These are phyloP conservation scores for Temnothorax nylanderi DNA, from an alignment of 1,140 invertebrate genomes.

Conservation along the genomic window DNA sequence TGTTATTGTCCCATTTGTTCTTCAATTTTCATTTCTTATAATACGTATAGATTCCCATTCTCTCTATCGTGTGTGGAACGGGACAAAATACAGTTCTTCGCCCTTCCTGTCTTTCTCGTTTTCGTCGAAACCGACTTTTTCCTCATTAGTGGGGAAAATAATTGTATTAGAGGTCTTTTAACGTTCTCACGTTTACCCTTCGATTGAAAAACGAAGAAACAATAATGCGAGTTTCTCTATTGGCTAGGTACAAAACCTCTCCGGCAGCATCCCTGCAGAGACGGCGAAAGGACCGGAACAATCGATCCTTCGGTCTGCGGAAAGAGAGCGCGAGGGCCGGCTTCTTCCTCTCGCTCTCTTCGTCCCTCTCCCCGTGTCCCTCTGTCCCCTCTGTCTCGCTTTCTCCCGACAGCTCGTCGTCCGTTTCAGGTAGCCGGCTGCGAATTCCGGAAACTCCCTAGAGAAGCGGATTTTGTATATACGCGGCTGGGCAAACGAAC, in stretches of 20 bases:
- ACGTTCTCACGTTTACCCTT: background rate
- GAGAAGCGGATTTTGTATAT: background rate
- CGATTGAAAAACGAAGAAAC: background rate
- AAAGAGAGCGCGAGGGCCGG: constrained; percentile 61
- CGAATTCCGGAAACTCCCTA: constrained; percentile 19
- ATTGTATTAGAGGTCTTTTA: background rate
- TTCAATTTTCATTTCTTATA: background rate
- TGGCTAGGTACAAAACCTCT: background rate
- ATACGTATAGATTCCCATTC: too few relatives aligned
- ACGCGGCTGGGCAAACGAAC: background rate
- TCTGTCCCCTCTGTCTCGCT: background rate
- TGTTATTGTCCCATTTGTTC: background rate
- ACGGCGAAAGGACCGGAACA: constrained; percentile 68
- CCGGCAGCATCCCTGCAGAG: constrained; percentile 34
- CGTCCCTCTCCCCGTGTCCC: constrained; percentile 39
- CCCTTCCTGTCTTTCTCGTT: background rate
- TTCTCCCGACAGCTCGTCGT: constrained; percentile 29
- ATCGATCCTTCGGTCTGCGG: constrained; percentile 69
- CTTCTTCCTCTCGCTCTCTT: constrained; percentile 56
- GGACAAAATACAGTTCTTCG: background rate
- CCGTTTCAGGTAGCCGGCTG: constrained; percentile 49
- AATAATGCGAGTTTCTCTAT: background rate
- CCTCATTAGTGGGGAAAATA: background rate
- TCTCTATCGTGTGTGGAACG: too few relatives aligned
- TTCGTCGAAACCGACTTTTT: background rate